Evolutionary conservation across 2,888 invertebrate genomes (phyloP).

Genomic region (Thysanoteuthis rhombus): DNA sequence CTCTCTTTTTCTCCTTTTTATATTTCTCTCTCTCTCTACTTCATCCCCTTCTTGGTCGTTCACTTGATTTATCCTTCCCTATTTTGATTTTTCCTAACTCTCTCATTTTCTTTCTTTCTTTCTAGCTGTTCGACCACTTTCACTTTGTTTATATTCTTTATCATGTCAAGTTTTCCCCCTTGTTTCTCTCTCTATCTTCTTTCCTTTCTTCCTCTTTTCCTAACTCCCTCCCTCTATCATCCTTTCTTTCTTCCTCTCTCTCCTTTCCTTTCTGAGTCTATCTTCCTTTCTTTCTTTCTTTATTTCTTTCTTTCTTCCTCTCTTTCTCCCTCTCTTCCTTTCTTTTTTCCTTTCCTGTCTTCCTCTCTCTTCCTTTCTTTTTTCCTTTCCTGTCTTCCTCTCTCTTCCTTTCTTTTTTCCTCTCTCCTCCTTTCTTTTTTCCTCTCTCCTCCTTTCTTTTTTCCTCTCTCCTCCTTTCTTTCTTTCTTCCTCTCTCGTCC

Average conservation of each 20-base stretch:
- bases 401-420: background rate
- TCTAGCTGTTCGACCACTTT: background rate
- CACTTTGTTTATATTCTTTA: background rate
- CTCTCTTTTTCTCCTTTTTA: background rate
- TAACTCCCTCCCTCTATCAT: background rate
- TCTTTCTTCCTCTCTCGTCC: no score
- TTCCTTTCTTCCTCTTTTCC: background rate
- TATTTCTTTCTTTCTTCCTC: background rate
- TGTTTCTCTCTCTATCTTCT: background rate
- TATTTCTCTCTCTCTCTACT: background rate
- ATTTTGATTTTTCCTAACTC: background rate
- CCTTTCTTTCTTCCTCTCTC: background rate
- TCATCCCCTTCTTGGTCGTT: background rate
- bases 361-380: background rate
- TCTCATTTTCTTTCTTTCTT: no score
- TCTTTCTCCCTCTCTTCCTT: background rate
- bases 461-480: no score
- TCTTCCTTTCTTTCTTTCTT: background rate
- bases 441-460: no score
- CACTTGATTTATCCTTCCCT: background rate
- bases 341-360: background rate
- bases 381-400: background rate
- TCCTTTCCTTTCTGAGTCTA: no score
- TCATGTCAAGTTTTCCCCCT: background rate
- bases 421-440: background rate